Conservation (phyloP, 2,113 vertebrate species). For the Theropithecus gelada region DNA sequence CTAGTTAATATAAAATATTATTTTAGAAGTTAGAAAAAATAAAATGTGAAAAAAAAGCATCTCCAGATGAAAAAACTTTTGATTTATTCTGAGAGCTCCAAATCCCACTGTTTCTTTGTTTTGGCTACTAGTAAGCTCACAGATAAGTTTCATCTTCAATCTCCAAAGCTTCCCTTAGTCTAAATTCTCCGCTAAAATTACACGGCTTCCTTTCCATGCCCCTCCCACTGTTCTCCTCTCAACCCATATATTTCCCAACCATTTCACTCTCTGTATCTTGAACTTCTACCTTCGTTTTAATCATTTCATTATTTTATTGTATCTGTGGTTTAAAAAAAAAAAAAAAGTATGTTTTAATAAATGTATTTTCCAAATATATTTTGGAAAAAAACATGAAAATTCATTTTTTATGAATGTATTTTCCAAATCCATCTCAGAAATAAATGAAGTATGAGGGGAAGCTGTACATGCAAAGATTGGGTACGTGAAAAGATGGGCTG, state of each 20-base stretch:
- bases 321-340: not conserved
- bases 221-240: not conserved
- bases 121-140: not conserved
- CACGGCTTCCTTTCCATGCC: not conserved
- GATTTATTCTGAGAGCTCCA: not conserved
- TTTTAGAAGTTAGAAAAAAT: conserved; percentile 33
- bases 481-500: not conserved
- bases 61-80: not conserved
- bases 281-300: not conserved
- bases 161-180: not conserved
- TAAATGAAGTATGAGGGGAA: not conserved
- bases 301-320: not conserved
- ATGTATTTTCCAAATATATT: too few species aligned
- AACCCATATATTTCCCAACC: not conserved
- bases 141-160: not conserved
- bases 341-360: too few species aligned
- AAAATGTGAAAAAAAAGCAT: not conserved
- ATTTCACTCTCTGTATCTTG: conserved; percentile 3
- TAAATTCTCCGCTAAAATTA: not conserved
- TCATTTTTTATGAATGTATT: not conserved
- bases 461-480: not conserved
- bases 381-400: too few species aligned
- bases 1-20: not conserved
- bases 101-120: not conserved
- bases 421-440: conserved; percentile 20